Evolutionary conservation across 2,797 vertebrate genomes (phyloP).

Genomic region (Macropus fuliginosus): DNA sequence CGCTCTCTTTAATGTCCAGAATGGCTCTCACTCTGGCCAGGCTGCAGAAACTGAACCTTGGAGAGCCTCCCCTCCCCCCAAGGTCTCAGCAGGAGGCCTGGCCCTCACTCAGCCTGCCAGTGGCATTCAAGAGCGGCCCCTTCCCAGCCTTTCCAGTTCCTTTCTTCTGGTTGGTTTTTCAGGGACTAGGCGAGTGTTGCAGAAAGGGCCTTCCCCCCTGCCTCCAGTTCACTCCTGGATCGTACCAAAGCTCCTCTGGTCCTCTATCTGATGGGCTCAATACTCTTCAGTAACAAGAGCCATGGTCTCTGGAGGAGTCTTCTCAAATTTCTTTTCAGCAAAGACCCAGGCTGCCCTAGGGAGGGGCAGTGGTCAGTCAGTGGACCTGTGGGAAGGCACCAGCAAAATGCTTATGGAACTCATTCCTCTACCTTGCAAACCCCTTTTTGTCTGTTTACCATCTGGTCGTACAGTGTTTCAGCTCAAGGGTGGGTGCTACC

Average conservation of each 20-base stretch:
- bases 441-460: too few relatives aligned
- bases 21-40: neutral
- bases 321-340: slow-evolving; percentile 45
- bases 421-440: neutral
- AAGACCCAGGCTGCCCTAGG: neutral
- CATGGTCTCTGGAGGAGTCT: neutral
- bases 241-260: too few relatives aligned
- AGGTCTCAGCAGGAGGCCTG: neutral
- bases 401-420: neutral
- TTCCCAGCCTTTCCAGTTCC: neutral
- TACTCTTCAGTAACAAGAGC: slow-evolving; percentile 49
- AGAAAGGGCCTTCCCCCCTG: neutral
- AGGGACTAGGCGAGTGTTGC: neutral
- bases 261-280: slow-evolving; percentile 42
- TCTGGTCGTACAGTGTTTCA: neutral
- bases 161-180: neutral
- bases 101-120: neutral
- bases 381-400: neutral
- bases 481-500: neutral
- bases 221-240: neutral
- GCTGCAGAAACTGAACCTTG: neutral
- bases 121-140: neutral
- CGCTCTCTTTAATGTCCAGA: neutral
- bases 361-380: neutral
- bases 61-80: neutral